A percentile compares a stretch with the other conserved stretches of the same genome.
phyloP scores from a whole-genome alignment of 2,797 vertebrate genomes.

The Tadarida brasiliensis region DNA sequence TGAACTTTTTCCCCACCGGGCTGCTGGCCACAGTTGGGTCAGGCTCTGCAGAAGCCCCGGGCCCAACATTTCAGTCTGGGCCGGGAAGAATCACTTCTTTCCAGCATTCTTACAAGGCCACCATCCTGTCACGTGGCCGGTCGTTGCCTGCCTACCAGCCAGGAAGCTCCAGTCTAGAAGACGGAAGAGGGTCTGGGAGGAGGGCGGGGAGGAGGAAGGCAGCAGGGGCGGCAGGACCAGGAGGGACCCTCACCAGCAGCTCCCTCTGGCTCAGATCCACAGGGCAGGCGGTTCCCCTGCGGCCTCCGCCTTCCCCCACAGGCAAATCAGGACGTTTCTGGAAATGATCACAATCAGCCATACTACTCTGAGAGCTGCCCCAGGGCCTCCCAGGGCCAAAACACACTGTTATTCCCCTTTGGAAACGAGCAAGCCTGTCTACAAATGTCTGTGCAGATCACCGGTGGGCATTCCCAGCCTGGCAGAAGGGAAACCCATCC shows the following conservation, averaged over 20 bases:
- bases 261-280: background rate
- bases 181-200: background rate
- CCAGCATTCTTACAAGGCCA: background rate
- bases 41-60: background rate
- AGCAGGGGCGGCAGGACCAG: background rate
- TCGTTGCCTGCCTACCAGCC: too few species aligned
- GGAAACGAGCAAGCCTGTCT: conserved; percentile 82
- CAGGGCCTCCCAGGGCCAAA: conserved; percentile 70
- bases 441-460: conserved; percentile 80
- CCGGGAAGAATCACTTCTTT: background rate
- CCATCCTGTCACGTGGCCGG: fast-evolving
- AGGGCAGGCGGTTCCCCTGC: conserved; percentile 79
- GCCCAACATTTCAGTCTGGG: background rate
- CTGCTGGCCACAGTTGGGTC: background rate
- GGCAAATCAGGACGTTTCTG: conserved; percentile 85
- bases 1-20: background rate
- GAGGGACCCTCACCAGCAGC: background rate
- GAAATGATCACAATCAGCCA: conserved; percentile 81
- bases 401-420: conserved; percentile 76
- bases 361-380: conserved; percentile 69
- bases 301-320: conserved; percentile 63
- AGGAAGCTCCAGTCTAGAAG: background rate
- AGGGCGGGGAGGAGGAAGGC: background rate
- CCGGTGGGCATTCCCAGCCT: conserved; percentile 75
- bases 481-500: conserved; percentile 54